Evolutionary conservation across 1,140 invertebrate genomes (phyloP).

Genomic region (Anagrus nilaparvatae): DNA sequence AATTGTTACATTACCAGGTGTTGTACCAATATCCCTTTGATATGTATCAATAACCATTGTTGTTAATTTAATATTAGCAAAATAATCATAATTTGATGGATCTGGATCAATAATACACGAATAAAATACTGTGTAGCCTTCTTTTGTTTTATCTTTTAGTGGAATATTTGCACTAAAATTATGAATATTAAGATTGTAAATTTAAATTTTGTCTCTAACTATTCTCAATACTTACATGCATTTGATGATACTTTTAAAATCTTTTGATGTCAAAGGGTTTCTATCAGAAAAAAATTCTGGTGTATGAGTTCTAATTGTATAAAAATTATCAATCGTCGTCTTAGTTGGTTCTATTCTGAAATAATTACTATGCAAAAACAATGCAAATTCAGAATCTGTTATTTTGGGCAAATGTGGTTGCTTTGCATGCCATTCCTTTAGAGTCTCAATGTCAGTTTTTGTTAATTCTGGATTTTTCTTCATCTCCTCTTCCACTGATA

Average conservation of each 20-base stretch:
- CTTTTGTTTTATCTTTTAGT: slow-evolving; percentile 10
- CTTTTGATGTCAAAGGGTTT: slow-evolving; percentile 30
- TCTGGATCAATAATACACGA: slow-evolving; percentile 7
- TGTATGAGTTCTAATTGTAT: slow-evolving; percentile 43
- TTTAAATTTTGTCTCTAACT: not conserved
- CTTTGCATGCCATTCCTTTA: slow-evolving; percentile 47
- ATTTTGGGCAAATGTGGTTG: slow-evolving; percentile 48
- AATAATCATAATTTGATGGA: slow-evolving; percentile 11
- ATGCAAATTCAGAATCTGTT: slow-evolving; percentile 45
- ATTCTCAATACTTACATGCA: slow-evolving; percentile 2
- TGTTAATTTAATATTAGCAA: slow-evolving; percentile 6
- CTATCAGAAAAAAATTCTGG: slow-evolving; percentile 45
- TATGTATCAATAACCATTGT: slow-evolving; percentile 15
- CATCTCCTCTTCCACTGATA: slow-evolving; percentile 40
- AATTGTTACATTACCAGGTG: slow-evolving; percentile 13
- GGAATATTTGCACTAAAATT: slow-evolving; percentile 1
- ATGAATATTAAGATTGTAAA: not conserved
- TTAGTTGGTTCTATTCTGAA: slow-evolving; percentile 48
- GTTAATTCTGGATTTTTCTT: slow-evolving; percentile 43
- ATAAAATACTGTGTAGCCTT: slow-evolving; percentile 17
- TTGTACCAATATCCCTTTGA: slow-evolving; percentile 11
- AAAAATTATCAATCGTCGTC: slow-evolving; percentile 48
- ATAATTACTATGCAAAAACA: slow-evolving; percentile 51
- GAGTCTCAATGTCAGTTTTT: slow-evolving; percentile 40
- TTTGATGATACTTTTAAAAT: not conserved